Percentiles rank a stretch among this genome's conserved stretches.
These are phyloP conservation scores for Orius insidiosus DNA, from an alignment of 1,140 invertebrate genomes.

Conservation along the genomic window DNA sequence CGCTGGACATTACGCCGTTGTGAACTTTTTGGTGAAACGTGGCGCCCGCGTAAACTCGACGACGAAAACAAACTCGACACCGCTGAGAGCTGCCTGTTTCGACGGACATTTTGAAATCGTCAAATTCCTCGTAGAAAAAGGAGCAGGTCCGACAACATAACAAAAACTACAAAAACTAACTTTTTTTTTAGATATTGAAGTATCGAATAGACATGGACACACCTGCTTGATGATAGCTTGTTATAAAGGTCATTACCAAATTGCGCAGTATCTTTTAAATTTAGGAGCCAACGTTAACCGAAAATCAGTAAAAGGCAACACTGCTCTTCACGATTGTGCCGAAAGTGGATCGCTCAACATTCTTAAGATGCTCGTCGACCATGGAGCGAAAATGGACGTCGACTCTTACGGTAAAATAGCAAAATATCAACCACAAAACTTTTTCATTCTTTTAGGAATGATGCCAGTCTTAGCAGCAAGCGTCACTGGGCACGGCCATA, in stretches of 20 bases:
- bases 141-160: conserved; percentile 47
- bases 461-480: conserved; percentile 83
- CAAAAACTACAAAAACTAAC: neutral
- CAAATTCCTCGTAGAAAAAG: conserved; percentile 67
- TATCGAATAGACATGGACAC: conserved; percentile 80
- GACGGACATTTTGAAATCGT: conserved; percentile 90
- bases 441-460: conserved; percentile 44
- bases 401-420: conserved; percentile 87
- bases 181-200: conserved; percentile 54
- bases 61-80: conserved; percentile 79
- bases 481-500: conserved; percentile 72
- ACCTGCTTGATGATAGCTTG: conserved; percentile 95
- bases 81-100: conserved; percentile 77
- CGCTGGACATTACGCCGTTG: conserved; percentile 60
- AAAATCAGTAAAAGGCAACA: conserved; percentile 90
- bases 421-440: no score
- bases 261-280: conserved; percentile 70
- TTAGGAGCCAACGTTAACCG: conserved; percentile 78
- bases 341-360: conserved; percentile 87
- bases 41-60: conserved; percentile 78
- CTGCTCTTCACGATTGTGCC: conserved; percentile 87
- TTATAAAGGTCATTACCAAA: conserved; percentile 78
- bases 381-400: conserved; percentile 81
- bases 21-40: conserved; percentile 61
- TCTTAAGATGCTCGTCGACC: conserved; percentile 69